Percentiles rank a stretch among this genome's conserved stretches.
Evolutionary conservation across 2,797 vertebrate species (phyloP).

Genomic region (Chaetodon trifasciatus): DNA sequence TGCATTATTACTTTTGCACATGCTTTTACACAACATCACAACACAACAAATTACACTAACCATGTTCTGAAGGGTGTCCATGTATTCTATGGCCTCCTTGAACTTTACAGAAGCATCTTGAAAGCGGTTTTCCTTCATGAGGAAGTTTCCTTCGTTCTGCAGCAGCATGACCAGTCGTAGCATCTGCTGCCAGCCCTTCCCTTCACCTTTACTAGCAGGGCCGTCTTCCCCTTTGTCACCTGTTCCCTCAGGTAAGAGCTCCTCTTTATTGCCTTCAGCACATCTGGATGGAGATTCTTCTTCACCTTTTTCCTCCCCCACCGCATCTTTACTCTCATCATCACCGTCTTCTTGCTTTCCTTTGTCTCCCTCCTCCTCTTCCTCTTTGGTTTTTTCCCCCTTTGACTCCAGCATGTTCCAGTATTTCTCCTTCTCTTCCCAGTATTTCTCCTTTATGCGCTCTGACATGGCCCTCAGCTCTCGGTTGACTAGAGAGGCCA

Average conservation of each 20-base stretch:
- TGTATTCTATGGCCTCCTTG: constrained; percentile 82
- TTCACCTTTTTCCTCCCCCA: constrained; percentile 1
- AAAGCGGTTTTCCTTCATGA: constrained; percentile 78
- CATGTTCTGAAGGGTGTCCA: constrained; percentile 81
- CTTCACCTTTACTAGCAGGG: constrained; percentile 49
- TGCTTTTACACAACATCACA: not conserved
- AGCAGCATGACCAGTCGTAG: constrained; percentile 83
- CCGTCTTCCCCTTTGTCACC: constrained; percentile 26
- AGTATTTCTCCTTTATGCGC: constrained; percentile 88
- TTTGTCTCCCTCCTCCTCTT: constrained; percentile 14
- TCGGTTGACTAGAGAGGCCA: constrained; percentile 84
- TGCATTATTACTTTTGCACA: not conserved
- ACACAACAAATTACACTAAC: constrained; percentile 56
- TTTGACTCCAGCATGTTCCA: constrained; percentile 85
- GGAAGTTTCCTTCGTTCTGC: constrained; percentile 85
- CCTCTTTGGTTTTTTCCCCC: constrained; percentile 29
- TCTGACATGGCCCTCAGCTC: constrained; percentile 89
- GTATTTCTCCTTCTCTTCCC: constrained; percentile 89
- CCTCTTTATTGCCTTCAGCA: constrained; percentile 26
- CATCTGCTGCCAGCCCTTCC: constrained; percentile 87
- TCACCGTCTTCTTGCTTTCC: constrained; percentile 19
- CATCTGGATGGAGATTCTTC: not conserved
- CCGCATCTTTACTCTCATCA: constrained; percentile 2
- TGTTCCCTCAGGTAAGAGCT: constrained; percentile 24
- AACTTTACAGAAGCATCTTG: constrained; percentile 82